Percentiles rank a stretch among this genome's conserved stretches.
Conservation (phyloP, 2,888 invertebrate species). For the Branchipolynoe longqiensis region DNA sequence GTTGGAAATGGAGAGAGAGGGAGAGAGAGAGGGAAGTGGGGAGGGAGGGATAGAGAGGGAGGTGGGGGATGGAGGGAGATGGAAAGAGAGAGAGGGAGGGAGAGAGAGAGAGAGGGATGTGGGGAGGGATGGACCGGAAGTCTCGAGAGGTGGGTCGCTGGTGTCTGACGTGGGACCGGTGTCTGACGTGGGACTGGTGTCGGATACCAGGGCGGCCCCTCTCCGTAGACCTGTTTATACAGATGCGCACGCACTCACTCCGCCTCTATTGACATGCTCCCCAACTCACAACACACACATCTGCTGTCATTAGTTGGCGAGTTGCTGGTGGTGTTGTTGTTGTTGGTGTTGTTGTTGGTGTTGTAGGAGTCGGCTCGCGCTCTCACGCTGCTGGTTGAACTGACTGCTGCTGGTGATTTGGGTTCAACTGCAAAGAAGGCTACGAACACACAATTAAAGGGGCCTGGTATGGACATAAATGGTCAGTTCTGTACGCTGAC, state of each 20-base stretch:
- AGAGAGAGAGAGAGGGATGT: neutral
- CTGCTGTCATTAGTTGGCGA: conserved; percentile 22
- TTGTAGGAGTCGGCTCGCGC: no score
- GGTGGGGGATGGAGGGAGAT: neutral
- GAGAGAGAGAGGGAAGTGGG: neutral
- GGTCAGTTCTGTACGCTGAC: no score
- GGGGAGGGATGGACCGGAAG: neutral
- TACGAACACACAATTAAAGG: no score
- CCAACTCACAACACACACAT: neutral
- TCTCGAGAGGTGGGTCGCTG: neutral
- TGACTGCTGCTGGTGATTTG: no score
- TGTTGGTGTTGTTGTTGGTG: no score
- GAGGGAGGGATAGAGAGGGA: neutral
- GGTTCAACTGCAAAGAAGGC: no score
- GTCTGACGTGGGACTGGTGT: neutral
- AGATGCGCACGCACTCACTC: no score
- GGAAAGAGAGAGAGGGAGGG: neutral
- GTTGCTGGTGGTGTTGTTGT: no score
- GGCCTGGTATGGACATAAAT: no score
- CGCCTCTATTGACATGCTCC: neutral
- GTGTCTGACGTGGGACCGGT: conserved; percentile 6
- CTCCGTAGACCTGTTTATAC: no score
- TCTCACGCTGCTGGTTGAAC: no score
- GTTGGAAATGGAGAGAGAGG: neutral
- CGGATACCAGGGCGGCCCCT: no score